Conservation (phyloP, 2,113 vertebrate genomes). For the Melanerpes aurifrons region DNA sequence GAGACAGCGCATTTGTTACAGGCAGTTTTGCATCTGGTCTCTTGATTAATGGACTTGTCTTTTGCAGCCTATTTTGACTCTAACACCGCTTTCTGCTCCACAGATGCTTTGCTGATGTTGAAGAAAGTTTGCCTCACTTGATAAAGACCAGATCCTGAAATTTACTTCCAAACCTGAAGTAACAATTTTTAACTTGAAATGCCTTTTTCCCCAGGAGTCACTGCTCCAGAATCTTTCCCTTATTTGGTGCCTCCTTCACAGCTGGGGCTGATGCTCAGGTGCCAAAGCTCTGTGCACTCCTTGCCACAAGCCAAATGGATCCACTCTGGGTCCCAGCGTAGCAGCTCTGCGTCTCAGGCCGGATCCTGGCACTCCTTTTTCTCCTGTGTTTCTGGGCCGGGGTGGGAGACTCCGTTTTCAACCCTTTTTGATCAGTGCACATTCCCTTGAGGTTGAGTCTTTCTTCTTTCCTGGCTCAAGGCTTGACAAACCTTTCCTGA, state of each 20-base stretch:
- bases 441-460: background rate
- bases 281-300: constrained; percentile 55
- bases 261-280: constrained; percentile 65
- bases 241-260: constrained; percentile 82
- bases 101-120: constrained; percentile 72
- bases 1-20: constrained; percentile 47
- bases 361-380: background rate
- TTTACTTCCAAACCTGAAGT: constrained; percentile 84
- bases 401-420: background rate
- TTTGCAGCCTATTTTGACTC: constrained; percentile 69
- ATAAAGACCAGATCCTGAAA: constrained; percentile 84
- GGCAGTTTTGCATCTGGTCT: constrained; percentile 60
- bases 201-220: constrained; percentile 76
- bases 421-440: background rate
- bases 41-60: constrained; percentile 73
- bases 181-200: constrained; percentile 84
- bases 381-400: constrained; percentile 3
- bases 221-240: constrained; percentile 81
- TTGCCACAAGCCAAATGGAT: background rate
- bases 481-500: background rate
- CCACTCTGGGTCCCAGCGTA: accelerated
- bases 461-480: constrained; percentile 13
- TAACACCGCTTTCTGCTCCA: constrained; percentile 59
- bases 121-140: constrained; percentile 77
- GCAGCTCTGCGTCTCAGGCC: background rate